These are phyloP conservation scores for Frankliniella fusca DNA, from an alignment of 2,888 invertebrate genomes.

Conservation along the genomic window DNA sequence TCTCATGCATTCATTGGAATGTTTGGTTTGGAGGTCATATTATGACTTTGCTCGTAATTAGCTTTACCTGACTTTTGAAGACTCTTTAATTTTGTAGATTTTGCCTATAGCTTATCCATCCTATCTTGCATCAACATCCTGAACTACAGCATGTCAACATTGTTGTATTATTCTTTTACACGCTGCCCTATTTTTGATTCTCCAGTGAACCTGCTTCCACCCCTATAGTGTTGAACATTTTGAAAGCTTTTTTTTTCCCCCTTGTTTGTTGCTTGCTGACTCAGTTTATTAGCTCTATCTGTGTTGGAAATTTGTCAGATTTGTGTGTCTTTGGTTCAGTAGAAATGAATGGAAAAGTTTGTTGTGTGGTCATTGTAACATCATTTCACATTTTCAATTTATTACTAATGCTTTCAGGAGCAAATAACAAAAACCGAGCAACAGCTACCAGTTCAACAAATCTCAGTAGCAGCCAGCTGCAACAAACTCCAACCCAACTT, in stretches of 20 bases:
- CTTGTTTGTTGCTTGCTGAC: too few relatives aligned
- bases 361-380: neutral
- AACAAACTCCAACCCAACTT: neutral
- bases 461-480: neutral
- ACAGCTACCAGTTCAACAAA: neutral
- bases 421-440: neutral
- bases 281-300: too few relatives aligned
- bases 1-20: neutral
- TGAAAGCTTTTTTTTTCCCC: too few relatives aligned
- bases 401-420: neutral
- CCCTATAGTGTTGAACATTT: too few relatives aligned
- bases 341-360: neutral
- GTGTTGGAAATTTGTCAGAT: too few relatives aligned
- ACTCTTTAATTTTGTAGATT: neutral
- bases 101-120: neutral
- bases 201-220: too few relatives aligned
- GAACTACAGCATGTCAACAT: too few relatives aligned
- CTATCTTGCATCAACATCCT: neutral
- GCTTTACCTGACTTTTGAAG: neutral
- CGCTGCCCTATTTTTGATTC: neutral
- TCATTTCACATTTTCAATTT: too few relatives aligned
- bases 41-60: neutral
- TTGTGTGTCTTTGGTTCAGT: too few relatives aligned
- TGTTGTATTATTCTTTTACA: too few relatives aligned
- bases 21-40: too few relatives aligned